Base-by-base conservation (phyloP, 2,888 invertebrate species). In the Ormyrus thymus region DNA sequence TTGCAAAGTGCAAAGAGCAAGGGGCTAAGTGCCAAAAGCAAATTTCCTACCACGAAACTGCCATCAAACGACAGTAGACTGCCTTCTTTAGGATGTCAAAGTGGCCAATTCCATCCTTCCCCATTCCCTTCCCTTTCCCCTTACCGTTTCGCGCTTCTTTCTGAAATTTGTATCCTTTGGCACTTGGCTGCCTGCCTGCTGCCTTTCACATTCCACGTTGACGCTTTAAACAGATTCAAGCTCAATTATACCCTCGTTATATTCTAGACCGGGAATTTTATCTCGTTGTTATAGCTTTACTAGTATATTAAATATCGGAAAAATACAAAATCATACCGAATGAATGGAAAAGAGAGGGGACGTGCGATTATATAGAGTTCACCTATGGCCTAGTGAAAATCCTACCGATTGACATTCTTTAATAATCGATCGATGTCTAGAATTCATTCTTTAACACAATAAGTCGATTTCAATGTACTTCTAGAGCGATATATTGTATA, bases 21-120 rank as follows among this genome's bases (percentile, higher is more conserved):
- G 64, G 76, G 70, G 80, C 80, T 74, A 77, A 80, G 80, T 80
- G 80, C 74, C 80, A 80, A 78, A 77, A 70, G 50, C 74, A 74
- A 75, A 71, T 72, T 74, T 74, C 69, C 53, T 61, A 11, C 13
- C 59, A 76, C 50, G 58, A 71, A 66, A 79, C 79, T 75, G 79
- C 79, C 76, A 80, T 64, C 71, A n/a, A 70, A 46, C 64, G 46
- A 76, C 71, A 79, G 64, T 64, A 66, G 69, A 71, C 75, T 71
- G 64, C 76, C 76, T 68, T 72, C 61, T 66, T 11, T 62, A 76
- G 66, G 65, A 76, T 56, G 66, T 76, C 68, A 61, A 62, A 76
- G 72, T 71, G 71, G 79, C 76, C 79, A 79, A 76, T 79, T 53
- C 46, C n/a, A 29, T 29, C 29, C 29, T 29, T 75, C 50, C 43